A percentile compares a stretch with the other conserved stretches of the same genome.
phyloP scores from a whole-genome alignment of 2,113 vertebrate species.

The Scortum barcoo region DNA sequence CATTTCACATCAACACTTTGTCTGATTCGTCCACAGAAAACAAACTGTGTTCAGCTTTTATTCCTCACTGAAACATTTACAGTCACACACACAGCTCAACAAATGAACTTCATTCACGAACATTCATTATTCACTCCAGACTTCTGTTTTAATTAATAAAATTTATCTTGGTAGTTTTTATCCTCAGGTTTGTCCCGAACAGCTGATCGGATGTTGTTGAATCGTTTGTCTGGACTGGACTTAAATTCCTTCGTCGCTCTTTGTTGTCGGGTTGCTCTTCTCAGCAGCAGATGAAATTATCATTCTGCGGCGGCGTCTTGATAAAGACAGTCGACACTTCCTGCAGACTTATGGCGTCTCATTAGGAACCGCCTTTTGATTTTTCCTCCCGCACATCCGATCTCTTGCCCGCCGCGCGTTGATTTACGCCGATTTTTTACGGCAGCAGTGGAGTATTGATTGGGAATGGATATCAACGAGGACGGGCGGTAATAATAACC shows the following conservation, averaged over 20 bases:
- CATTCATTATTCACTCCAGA: too few species aligned
- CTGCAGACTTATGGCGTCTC: constrained; percentile 65
- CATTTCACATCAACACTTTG: not conserved
- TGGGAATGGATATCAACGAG: constrained; percentile 77
- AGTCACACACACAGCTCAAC: too few species aligned
- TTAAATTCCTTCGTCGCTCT: not conserved
- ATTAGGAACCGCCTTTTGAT: constrained; percentile 65
- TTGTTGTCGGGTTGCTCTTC: not conserved
- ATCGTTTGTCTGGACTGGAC: not conserved
- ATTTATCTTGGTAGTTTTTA: too few species aligned
- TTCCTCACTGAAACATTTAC: not conserved
- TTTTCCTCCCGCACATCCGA: constrained; percentile 15
- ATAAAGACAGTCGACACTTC: constrained; percentile 49
- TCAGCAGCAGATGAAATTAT: constrained; percentile 20
- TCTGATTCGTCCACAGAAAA: not conserved
- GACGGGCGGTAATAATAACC: constrained; percentile 71
- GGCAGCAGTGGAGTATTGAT: constrained; percentile 74
- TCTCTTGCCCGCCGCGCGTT: constrained; percentile 12
- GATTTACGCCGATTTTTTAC: constrained; percentile 71
- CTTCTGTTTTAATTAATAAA: too few species aligned
- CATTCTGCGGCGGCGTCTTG: constrained; percentile 12
- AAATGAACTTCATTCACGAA: too few species aligned
- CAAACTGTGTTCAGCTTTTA: not conserved
- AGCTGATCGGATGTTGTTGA: not conserved
- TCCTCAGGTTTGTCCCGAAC: not conserved